A percentile compares a stretch with the other conserved stretches of the same genome.
phyloP scores from a whole-genome alignment of 2,113 vertebrate species.

The Martes martes region DNA sequence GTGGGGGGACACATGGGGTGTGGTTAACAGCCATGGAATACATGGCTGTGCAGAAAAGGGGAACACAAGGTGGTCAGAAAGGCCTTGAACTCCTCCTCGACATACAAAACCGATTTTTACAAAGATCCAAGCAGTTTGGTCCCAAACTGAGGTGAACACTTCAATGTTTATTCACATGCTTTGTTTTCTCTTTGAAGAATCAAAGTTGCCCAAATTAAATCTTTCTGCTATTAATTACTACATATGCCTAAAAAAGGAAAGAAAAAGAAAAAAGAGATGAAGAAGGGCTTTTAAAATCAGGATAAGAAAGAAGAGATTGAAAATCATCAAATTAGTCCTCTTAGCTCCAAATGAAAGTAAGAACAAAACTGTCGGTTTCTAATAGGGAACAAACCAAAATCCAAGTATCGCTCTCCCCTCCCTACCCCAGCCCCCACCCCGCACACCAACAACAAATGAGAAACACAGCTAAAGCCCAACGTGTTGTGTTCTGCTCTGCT shows the following conservation, averaged over 20 bases:
- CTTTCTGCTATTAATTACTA: conserved; percentile 76
- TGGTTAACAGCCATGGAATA: conserved; percentile 52
- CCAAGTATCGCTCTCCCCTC: conserved; percentile 67
- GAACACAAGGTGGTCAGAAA: conserved; percentile 71
- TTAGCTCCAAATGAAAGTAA: conserved; percentile 78
- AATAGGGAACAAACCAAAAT: conserved; percentile 77
- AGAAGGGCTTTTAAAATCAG: conserved; percentile 60
- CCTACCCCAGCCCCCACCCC: conserved; percentile 67
- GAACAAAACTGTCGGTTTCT: conserved; percentile 78
- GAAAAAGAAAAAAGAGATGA: conserved; percentile 60
- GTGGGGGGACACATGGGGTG: background rate
- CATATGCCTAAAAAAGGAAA: conserved; percentile 72
- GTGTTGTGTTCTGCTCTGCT: conserved; percentile 65
- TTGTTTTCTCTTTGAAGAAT: conserved; percentile 80
- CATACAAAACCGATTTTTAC: conserved; percentile 74
- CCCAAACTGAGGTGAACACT: conserved; percentile 82
- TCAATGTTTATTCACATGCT: conserved; percentile 87
- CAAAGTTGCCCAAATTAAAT: conserved; percentile 81
- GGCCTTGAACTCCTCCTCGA: conserved; percentile 81
- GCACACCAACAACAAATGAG: conserved; percentile 69
- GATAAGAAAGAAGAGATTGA: conserved; percentile 64
- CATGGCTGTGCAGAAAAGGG: conserved; percentile 74
- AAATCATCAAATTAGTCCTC: conserved; percentile 63
- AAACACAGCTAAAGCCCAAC: conserved; percentile 65
- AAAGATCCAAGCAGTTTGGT: conserved; percentile 83